phyloP scores from a whole-genome alignment of 2,888 invertebrate genomes.

The Taphrorychus bicolor region DNA sequence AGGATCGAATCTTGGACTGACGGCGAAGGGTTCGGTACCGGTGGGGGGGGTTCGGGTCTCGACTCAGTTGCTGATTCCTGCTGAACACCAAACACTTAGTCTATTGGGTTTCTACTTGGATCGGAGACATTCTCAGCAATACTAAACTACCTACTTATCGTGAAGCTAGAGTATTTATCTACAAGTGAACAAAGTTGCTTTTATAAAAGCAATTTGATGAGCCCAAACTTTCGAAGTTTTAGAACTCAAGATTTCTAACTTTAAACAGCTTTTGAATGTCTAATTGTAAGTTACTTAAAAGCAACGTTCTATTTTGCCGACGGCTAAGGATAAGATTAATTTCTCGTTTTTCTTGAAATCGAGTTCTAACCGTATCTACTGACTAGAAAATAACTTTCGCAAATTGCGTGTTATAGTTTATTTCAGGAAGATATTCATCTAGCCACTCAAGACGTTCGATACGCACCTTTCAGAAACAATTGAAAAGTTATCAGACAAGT shows the following conservation, averaged over 20 bases:
- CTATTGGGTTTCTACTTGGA: neutral
- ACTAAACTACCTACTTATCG: neutral
- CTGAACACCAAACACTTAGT: constrained; percentile 54
- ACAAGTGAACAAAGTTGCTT: neutral
- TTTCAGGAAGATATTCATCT: too few species aligned
- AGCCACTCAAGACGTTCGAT: too few species aligned
- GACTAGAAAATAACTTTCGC: too few species aligned
- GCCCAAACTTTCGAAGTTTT: neutral
- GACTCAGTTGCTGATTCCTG: constrained; percentile 47
- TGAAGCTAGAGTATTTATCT: neutral
- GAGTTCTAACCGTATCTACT: too few species aligned
- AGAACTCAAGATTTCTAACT: neutral
- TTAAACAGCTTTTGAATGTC: neutral
- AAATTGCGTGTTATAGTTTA: too few species aligned
- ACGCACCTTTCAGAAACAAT: too few species aligned
- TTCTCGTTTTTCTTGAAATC: neutral
- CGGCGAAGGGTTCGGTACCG: constrained; percentile 48
- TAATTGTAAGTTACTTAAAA: neutral
- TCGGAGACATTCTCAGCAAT: neutral
- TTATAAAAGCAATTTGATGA: neutral
- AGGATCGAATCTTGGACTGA: constrained; percentile 39
- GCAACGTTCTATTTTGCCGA: neutral
- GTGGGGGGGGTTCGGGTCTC: constrained; percentile 46
- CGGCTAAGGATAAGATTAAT: neutral
- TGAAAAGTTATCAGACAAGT: too few species aligned